A percentile compares a stretch with the other conserved stretches of the same genome.
phyloP scores from a whole-genome alignment of 2,113 vertebrate species.

The Amazona vittata region DNA sequence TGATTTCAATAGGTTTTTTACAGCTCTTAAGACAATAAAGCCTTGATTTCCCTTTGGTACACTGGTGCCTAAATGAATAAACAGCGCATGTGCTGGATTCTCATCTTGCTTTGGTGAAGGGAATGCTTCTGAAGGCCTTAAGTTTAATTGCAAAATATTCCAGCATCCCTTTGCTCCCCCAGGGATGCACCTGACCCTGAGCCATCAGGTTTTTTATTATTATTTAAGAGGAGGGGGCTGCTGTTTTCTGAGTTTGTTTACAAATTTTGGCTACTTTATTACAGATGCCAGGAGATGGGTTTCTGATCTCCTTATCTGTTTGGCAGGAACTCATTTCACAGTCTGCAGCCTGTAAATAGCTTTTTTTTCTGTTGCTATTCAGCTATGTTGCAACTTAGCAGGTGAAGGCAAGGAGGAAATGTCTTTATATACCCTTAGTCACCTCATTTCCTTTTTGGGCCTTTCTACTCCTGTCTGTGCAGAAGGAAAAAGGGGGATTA shows the following conservation, averaged over 20 bases:
- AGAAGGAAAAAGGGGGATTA: not conserved
- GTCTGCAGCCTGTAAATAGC: not conserved
- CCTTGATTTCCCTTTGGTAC: not conserved
- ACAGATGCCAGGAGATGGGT: not conserved
- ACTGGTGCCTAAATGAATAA: not conserved
- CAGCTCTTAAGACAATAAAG: slow-evolving; percentile 9
- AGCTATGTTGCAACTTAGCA: not conserved
- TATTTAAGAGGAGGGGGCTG: not conserved
- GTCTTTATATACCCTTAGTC: not conserved
- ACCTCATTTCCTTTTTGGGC: not conserved
- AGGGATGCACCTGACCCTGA: not conserved
- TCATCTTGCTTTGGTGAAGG: not conserved
- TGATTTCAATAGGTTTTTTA: slow-evolving; percentile 7
- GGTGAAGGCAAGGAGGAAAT: not conserved
- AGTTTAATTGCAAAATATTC: not conserved
- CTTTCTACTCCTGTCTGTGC: not conserved
- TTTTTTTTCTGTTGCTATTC: not conserved
- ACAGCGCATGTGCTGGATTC: not conserved
- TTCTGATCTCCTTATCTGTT: not conserved
- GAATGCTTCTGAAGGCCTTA: not conserved
- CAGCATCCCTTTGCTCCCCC: not conserved
- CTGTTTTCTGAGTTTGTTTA: not conserved
- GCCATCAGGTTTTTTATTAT: not conserved
- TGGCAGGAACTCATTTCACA: not conserved
- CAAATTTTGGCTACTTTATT: not conserved